Percentiles rank a stretch among this genome's conserved stretches.
Evolutionary conservation across 2,797 vertebrate species (phyloP).

Genomic region (Babyrousa celebensis): DNA sequence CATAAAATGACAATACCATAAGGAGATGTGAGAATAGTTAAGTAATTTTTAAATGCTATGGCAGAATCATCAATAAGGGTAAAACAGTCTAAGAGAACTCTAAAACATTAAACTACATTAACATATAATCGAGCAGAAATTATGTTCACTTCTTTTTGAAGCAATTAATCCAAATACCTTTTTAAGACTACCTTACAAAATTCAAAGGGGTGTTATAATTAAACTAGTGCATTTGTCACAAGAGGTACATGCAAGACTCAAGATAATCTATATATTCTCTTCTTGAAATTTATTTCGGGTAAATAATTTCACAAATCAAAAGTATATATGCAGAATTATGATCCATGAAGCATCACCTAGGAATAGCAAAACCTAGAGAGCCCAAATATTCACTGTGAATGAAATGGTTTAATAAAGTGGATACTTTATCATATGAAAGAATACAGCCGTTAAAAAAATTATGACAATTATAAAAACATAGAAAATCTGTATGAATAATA

Average conservation of each 20-base stretch:
- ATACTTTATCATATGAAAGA: slow-evolving; percentile 60
- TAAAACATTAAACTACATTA: slow-evolving; percentile 39
- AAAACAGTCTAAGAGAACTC: slow-evolving; percentile 41
- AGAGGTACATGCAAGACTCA: slow-evolving; percentile 14
- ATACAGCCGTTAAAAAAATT: slow-evolving; percentile 29
- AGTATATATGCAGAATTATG: slow-evolving; percentile 8
- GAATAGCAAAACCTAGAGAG: neutral
- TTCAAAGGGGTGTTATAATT: slow-evolving; percentile 55
- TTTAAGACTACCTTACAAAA: slow-evolving; percentile 48
- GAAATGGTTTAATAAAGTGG: slow-evolving; percentile 41
- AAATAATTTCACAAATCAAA: slow-evolving; percentile 65
- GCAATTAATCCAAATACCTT: slow-evolving; percentile 60
- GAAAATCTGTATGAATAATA: slow-evolving; percentile 33
- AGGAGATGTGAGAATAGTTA: neutral
- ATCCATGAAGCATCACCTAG: slow-evolving; percentile 39
- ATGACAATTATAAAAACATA: slow-evolving; percentile 23
- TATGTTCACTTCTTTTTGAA: slow-evolving; percentile 1
- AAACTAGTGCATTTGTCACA: neutral
- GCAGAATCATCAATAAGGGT: neutral
- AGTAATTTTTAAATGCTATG: slow-evolving; percentile 60
- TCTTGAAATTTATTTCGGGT: slow-evolving; percentile 45
- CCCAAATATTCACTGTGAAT: slow-evolving; percentile 40
- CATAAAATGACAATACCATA: neutral
- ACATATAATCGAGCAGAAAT: slow-evolving; percentile 44
- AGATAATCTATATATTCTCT: slow-evolving; percentile 32